Conservation (phyloP, 2,888 invertebrate genomes). For the Mycalesis mineus region DNA sequence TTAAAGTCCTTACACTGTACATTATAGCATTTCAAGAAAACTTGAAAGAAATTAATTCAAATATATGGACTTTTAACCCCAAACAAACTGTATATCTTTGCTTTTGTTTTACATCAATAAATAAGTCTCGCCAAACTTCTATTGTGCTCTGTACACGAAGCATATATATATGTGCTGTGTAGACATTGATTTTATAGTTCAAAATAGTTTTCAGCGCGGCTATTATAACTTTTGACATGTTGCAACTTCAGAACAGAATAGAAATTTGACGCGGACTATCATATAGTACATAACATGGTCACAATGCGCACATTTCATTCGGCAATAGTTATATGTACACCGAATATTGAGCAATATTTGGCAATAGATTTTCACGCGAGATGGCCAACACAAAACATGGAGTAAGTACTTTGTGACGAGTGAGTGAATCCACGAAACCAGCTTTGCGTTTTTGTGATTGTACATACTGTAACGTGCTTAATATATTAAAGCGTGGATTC, state of each 20-base stretch:
- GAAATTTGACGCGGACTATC: no score
- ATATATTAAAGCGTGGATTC: no score
- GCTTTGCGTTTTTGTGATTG: neutral
- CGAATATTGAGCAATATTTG: constrained; percentile 64
- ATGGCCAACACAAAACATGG: constrained; percentile 18
- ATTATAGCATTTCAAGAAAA: no score
- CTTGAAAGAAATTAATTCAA: neutral
- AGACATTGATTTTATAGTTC: no score
- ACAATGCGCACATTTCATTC: constrained; percentile 68
- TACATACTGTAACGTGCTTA: no score
- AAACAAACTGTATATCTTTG: constrained; percentile 2
- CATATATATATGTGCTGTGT: no score
- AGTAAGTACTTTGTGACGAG: constrained; percentile 59
- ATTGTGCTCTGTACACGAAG: no score
- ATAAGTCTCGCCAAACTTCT: no score
- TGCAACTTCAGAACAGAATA: no score
- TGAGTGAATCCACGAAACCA: neutral
- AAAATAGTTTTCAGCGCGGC: no score
- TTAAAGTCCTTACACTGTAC: no score
- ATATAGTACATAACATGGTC: constrained; percentile 32
- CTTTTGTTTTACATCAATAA: neutral
- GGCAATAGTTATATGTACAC: constrained; percentile 40
- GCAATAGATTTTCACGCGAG: constrained; percentile 38
- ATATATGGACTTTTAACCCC: neutral
- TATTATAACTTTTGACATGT: no score